Evolutionary conservation across 2,888 invertebrate species (phyloP), one percentile per base, ranked within the genome.

Genomic region (Chirona hameri): DNA sequence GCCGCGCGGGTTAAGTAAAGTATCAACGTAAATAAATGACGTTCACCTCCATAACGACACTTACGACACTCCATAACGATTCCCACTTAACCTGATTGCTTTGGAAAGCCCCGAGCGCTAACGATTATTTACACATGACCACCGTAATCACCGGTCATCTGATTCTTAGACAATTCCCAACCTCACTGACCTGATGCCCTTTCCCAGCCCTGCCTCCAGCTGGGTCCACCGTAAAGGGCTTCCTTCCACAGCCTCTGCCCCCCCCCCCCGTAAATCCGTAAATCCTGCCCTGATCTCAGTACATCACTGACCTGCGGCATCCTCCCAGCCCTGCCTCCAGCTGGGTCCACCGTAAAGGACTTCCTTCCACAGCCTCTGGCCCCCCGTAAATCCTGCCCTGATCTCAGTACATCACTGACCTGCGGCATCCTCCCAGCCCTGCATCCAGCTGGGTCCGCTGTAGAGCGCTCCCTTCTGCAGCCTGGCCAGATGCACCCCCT

Each of bases 381-480:
- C 39, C 31, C 21, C 7, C 39, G 76, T 15, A 76, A 31, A 5
- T 39, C 7, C 76, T 76, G 31, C 5, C 39, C n/a, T n/a, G n/a
- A n/a, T n/a, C n/a, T n/a, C n/a, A n/a, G n/a, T n/a, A n/a, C n/a
- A n/a, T n/a, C 18, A 72, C 76, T 76, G 39, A 76, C 76, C 76
- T 76, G 46, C 2, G 24, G 21, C 9, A 10, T 15, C 0, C 46
- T 46, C 46, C 76, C 76, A 76, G 76, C 18, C 76, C 1, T 46
- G 15, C 46, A 24, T 39, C 76, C 76, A 76, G 46, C 31, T 27
- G 10, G 76, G 76, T 0, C 76, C 76, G 21, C 21, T 21, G 46
- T 76, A 76, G 24, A 76, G 76, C 7, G 76, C 76, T 18, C 76
- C 76, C 24, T 76, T 76, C 46, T 24, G 18, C 39, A 76, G 76